phyloP scores from a whole-genome alignment of 2,797 vertebrate species.

The Megaceryle alcyon region DNA sequence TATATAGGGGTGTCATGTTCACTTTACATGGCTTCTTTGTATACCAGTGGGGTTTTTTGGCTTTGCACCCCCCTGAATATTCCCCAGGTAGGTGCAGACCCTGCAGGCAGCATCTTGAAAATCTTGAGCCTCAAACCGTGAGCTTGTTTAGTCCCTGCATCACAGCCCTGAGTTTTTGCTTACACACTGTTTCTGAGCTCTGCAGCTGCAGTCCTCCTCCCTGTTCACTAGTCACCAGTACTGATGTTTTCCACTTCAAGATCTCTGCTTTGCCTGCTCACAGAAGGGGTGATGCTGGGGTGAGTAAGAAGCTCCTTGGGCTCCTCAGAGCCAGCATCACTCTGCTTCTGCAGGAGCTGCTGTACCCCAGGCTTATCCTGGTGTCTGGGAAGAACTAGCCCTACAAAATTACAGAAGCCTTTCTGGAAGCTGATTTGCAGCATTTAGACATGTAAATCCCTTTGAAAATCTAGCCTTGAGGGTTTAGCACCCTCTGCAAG shows the following conservation, averaged over 20 bases:
- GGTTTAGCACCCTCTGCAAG: neutral
- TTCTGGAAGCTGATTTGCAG: neutral
- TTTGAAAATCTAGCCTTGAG: neutral
- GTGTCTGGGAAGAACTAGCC: neutral
- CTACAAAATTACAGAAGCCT: neutral
- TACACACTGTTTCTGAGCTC: neutral
- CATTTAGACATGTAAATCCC: neutral
- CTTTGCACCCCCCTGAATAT: neutral
- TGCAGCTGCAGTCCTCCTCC: conserved; percentile 54
- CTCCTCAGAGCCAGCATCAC: neutral
- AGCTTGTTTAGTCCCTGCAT: neutral
- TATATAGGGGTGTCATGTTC: neutral
- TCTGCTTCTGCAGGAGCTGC: neutral
- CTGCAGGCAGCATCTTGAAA: neutral
- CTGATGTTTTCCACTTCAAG: conserved; percentile 2
- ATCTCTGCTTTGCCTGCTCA: conserved; percentile 17
- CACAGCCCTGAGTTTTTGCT: conserved; percentile 26
- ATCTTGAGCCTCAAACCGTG: neutral
- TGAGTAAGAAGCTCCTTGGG: neutral
- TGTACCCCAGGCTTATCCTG: neutral
- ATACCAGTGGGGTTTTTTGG: neutral
- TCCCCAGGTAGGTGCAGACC: neutral
- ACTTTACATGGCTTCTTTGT: neutral
- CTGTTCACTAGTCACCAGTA: conserved; percentile 8
- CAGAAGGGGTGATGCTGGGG: neutral